Conservation (phyloP, 2,797 vertebrate genomes). For the Varecia variegata region DNA sequence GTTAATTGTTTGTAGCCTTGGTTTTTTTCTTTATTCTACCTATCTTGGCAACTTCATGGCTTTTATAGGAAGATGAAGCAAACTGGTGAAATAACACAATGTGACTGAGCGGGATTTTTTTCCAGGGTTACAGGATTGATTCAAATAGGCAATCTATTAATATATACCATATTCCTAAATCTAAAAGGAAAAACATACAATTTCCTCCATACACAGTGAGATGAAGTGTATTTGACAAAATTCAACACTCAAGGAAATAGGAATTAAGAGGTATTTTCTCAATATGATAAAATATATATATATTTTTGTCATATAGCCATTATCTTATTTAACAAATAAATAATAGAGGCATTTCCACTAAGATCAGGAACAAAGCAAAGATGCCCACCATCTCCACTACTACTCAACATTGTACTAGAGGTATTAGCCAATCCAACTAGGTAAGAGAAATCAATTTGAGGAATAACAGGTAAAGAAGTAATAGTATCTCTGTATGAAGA, state of each 20-base stretch:
- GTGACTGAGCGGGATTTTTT: not conserved
- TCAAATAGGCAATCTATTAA: not conserved
- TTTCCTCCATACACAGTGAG: not conserved
- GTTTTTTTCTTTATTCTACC: not conserved
- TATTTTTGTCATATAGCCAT: not conserved
- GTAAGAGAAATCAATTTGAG: not conserved
- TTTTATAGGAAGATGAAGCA: constrained; percentile 4
- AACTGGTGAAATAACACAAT: constrained; percentile 5
- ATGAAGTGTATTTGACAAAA: not conserved
- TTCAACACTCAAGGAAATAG: not conserved
- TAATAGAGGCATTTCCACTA: not conserved
- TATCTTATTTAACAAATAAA: not conserved
- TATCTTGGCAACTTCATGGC: not conserved
- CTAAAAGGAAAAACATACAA: not conserved
- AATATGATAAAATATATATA: not conserved
- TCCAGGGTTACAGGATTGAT: not conserved
- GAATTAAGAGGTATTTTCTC: not conserved
- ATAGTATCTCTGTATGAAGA: not conserved
- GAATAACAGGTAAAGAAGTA: not conserved
- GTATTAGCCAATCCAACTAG: not conserved
- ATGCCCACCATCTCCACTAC: not conserved
- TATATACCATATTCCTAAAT: not conserved
- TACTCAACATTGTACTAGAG: not conserved
- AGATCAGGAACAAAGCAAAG: not conserved
- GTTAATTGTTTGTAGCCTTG: not conserved